phyloP scores from a whole-genome alignment of 2,888 invertebrate species.

The Melitaea athalia region DNA sequence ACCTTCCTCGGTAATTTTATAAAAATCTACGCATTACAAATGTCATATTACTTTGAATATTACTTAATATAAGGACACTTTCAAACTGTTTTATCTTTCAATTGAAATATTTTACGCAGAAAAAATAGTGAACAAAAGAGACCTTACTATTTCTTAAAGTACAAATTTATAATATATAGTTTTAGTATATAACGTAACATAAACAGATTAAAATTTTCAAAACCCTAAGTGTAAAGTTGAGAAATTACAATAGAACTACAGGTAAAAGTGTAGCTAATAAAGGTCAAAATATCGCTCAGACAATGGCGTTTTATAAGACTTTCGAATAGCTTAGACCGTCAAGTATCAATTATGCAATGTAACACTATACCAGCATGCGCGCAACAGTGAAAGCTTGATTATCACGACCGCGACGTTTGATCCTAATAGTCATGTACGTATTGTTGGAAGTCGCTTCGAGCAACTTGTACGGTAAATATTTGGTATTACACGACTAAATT shows the following conservation, averaged over 20 bases:
- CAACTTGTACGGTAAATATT: slow-evolving; percentile 41
- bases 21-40: too few relatives aligned
- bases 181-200: too few relatives aligned
- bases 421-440: slow-evolving; percentile 35
- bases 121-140: too few relatives aligned
- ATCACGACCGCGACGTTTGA: slow-evolving; percentile 39
- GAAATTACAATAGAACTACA: neutral
- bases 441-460: slow-evolving; percentile 23
- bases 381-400: slow-evolving; percentile 67
- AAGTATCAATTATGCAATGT: slow-evolving; percentile 43
- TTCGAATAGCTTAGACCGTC: slow-evolving; percentile 50
- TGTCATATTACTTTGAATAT: too few relatives aligned
- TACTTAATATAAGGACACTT: too few relatives aligned
- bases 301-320: slow-evolving; percentile 20
- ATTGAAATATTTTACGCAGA: too few relatives aligned
- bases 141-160: too few relatives aligned
- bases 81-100: too few relatives aligned
- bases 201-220: neutral
- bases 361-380: slow-evolving; percentile 41
- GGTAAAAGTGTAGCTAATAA: slow-evolving; percentile 5
- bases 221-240: neutral
- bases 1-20: too few relatives aligned
- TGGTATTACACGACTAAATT: neutral
- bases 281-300: slow-evolving; percentile 5
- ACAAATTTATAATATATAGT: too few relatives aligned